Base-by-base conservation (phyloP, 1,140 invertebrate genomes). In the Anthonomus grandis region DNA sequence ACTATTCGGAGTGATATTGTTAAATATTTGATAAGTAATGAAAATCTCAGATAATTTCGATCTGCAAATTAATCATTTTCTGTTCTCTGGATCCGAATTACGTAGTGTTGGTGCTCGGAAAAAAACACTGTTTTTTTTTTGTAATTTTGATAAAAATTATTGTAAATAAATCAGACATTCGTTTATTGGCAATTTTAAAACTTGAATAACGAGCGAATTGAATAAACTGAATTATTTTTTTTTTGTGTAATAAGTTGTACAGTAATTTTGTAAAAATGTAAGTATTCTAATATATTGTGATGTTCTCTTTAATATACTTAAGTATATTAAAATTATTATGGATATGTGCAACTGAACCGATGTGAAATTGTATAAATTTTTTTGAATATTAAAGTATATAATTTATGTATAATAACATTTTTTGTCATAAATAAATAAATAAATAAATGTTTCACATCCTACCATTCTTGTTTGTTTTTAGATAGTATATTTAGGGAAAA, bases 341-440 rank as follows among this genome's bases (percentile, higher is more conserved):
- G 38, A 57, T 50, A 57, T 57, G 55, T 57, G 48, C 55, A 57
- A 57, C 46, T 45, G 8, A 38, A n/a, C n/a, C 18, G 27, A 45
- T 47, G 38, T 39, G 45, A 50, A 50, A 22, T 22, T 21, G 13
- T 56, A 42, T 54, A 54, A 19, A 54, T 54, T 45, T 54, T 44
- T 27, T 18, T 36, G 5, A 49, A 56, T 56, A 55, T 45, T 6
- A 55, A 38, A 44, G 3, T 48, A 57, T 49, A 51, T 56, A 57
- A 52, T 57, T 57, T 61, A 57, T 57, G 49, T 58, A 61, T 42
- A 57, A 50, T 57, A 46, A 39, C n/a, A 39, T 60, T 57, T 57
- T 56, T 57, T 61, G 49, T 58, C 50, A 57, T 61, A 57, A n/a
- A n/a, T n/a, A n/a, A n/a, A n/a, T n/a, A n/a, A n/a, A n/a, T n/a